Evolutionary conservation across 2,888 invertebrate species (phyloP).

Genomic region (Schizotus pectinicornis): DNA sequence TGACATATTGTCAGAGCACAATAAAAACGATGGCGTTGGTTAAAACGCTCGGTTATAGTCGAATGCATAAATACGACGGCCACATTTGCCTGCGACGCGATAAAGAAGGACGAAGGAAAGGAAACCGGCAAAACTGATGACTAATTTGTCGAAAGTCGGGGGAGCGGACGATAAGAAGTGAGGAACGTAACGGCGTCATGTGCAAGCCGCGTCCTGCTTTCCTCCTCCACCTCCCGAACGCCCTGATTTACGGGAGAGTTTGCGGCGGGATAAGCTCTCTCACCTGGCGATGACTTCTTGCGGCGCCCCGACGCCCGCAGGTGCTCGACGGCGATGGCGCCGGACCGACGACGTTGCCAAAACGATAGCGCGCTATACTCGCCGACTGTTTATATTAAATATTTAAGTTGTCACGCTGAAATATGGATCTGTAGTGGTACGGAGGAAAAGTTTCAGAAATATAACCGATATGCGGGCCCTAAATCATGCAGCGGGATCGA

Average conservation of each 20-base stretch:
- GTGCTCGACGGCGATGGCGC: too few relatives aligned
- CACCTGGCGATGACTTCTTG: slow-evolving; percentile 35
- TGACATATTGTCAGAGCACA: slow-evolving; percentile 53
- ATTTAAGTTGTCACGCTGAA: slow-evolving; percentile 13
- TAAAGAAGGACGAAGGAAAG: slow-evolving; percentile 40
- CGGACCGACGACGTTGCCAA: too few relatives aligned
- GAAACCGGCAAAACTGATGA: slow-evolving; percentile 54
- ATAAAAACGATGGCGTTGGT: slow-evolving; percentile 40
- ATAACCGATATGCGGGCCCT: slow-evolving; percentile 14
- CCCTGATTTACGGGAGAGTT: slow-evolving; percentile 39
- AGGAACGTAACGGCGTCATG: slow-evolving; percentile 41
- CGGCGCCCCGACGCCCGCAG: too few relatives aligned
- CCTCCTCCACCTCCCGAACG: slow-evolving; percentile 37
- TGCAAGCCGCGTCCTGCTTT: slow-evolving; percentile 37
- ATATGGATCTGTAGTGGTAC: slow-evolving; percentile 4
- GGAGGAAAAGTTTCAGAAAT: slow-evolving; percentile 13
- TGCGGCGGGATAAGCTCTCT: slow-evolving; percentile 37
- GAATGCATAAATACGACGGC: slow-evolving; percentile 49
- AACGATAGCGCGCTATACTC: too few relatives aligned
- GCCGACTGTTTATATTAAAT: slow-evolving; percentile 5
- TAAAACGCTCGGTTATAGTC: slow-evolving; percentile 28
- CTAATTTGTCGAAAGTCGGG: slow-evolving; percentile 56
- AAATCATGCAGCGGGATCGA: slow-evolving; percentile 24
- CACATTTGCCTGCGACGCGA: slow-evolving; percentile 43
- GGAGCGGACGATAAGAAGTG: slow-evolving; percentile 45